Conservation (phyloP, 2,888 invertebrate genomes). For the Heliconius ethilla region DNA sequence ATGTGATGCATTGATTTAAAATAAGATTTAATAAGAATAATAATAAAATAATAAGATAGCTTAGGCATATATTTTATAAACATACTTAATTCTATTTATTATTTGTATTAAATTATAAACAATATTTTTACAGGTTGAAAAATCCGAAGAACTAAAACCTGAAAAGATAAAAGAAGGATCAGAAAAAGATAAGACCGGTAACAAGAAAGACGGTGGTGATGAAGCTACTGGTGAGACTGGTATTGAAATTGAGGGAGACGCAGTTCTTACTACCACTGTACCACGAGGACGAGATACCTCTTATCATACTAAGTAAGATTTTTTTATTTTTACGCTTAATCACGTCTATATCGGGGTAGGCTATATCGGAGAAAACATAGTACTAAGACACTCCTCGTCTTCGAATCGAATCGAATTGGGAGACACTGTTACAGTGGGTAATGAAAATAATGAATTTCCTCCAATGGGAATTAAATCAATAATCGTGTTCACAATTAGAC, state of each 20-base stretch:
- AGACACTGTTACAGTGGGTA: too few relatives aligned
- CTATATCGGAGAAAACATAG: not conserved
- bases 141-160: slow-evolving; percentile 69
- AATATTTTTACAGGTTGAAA: slow-evolving; percentile 60
- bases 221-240: slow-evolving; percentile 75
- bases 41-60: not conserved
- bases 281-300: slow-evolving; percentile 87
- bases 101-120: too few relatives aligned
- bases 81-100: not conserved
- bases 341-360: not conserved
- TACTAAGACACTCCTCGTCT: too few relatives aligned
- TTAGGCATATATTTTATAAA: too few relatives aligned
- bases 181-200: slow-evolving; percentile 75
- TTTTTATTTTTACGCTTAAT: not conserved
- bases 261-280: slow-evolving; percentile 84
- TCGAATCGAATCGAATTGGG: too few relatives aligned
- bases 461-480: too few relatives aligned
- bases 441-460: too few relatives aligned
- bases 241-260: slow-evolving; percentile 89
- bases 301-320: slow-evolving; percentile 86
- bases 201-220: slow-evolving; percentile 71
- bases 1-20: not conserved
- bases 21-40: not conserved
- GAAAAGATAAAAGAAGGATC: slow-evolving; percentile 69
- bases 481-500: too few relatives aligned